Base-by-base conservation (phyloP, 2,113 vertebrate genomes). In the pig (Sus scrofa) region DNA sequence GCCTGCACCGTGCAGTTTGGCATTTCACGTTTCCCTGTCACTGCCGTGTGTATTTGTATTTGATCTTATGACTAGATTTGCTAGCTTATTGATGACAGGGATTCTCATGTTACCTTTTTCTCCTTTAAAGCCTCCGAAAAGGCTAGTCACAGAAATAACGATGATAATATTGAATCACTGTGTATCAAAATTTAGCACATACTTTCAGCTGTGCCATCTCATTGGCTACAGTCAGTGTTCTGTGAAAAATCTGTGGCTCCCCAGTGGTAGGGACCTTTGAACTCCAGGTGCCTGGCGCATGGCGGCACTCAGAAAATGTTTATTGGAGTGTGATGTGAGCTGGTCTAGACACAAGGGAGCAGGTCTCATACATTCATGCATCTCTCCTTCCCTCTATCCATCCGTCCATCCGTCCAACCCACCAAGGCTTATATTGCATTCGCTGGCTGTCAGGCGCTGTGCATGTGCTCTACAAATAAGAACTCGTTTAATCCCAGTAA, bases 1-100 rank as follows among this genome's bases (percentile, higher is more conserved):
- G 58, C 74, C 52, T 0, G 4, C 74, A 0, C 3, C n/a, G 0
- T 26, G 2, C 68, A 1, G 0, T 6, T 3, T 4, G 7, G 82
- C 60, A 3, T 71, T n/a, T 70, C 75, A 5, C 19, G 7, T 50
- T 20, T 26, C 68, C 68, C 74, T 16, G 39, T 27, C 30, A 1
- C 44, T 8, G 54, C 89, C 13, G 3, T 2, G 0, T 27, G 24
- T 50, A 0, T 26, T 77, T 73, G 7, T 22, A 27, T n/a, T 77
- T 52, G 58, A n/a, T 13, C 19, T 52, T 16, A 3, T 6, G 10
- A 15, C 32, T 30, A 24, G 44, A 68, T 34, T 12, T 83, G 56
- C 73, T 62, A 19, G 67, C 79, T 19, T 62, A 19, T 7, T 39
- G 83, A 37, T 74, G 56, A 44, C 50, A 68, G 44, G 50, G 56